A percentile compares a stretch with the other conserved stretches of the same genome.
phyloP scores from a whole-genome alignment of 1,140 invertebrate species.

The Drosophila equinoxialis region DNA sequence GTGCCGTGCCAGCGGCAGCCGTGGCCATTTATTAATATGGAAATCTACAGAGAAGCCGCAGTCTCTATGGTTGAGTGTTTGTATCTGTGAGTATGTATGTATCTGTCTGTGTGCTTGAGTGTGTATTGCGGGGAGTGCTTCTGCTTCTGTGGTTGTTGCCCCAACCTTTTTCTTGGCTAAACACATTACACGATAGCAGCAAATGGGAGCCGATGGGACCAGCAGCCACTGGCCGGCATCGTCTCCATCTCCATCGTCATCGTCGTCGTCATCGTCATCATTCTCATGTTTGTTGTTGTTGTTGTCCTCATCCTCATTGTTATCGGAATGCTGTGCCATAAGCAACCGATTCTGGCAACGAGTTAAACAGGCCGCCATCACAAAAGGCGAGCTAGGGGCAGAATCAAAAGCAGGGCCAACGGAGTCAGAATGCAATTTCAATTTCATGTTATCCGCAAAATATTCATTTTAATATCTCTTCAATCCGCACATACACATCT shows the following conservation, averaged over 20 bases:
- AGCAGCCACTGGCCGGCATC: slow-evolving; percentile 41
- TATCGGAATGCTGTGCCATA: slow-evolving; percentile 72
- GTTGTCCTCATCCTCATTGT: slow-evolving; percentile 61
- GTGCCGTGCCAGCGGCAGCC: slow-evolving; percentile 34
- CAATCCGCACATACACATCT: slow-evolving; percentile 56
- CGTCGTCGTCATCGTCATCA: slow-evolving; percentile 15
- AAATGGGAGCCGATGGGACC: slow-evolving; percentile 54
- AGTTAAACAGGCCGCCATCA: slow-evolving; percentile 54
- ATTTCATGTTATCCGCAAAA: slow-evolving; percentile 82
- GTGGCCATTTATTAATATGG: slow-evolving; percentile 80
- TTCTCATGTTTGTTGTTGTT: background rate
- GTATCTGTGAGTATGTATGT: slow-evolving; percentile 26
- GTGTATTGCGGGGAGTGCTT: slow-evolving; percentile 38
- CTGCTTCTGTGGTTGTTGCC: slow-evolving; percentile 31
- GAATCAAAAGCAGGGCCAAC: background rate
- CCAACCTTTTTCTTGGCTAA: slow-evolving; percentile 53
- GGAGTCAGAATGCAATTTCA: slow-evolving; percentile 72
- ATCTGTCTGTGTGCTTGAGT: background rate
- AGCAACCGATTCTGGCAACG: slow-evolving; percentile 50
- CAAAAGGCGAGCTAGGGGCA: slow-evolving; percentile 32
- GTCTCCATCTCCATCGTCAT: slow-evolving; percentile 21
- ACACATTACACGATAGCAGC: slow-evolving; percentile 80
- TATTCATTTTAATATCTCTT: slow-evolving; percentile 82
- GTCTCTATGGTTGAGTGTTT: slow-evolving; percentile 31
- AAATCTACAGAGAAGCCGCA: slow-evolving; percentile 78